A percentile compares a stretch with the other conserved stretches of the same genome.
phyloP scores from a whole-genome alignment of 2,113 vertebrate species.

The Pristiophorus japonicus region DNA sequence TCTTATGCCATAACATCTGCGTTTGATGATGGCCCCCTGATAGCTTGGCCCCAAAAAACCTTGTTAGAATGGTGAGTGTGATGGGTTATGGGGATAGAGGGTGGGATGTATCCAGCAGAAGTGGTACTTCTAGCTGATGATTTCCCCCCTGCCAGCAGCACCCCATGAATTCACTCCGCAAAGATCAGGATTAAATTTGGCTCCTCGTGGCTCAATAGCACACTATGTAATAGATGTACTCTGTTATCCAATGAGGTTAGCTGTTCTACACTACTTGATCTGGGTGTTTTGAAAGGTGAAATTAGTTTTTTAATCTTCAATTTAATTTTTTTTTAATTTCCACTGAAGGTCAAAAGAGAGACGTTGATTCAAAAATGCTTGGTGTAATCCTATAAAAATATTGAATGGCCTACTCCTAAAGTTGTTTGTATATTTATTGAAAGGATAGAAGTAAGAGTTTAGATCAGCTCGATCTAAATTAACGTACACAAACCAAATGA shows the following conservation, averaged over 20 bases:
- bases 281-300: background rate
- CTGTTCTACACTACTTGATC: background rate
- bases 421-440: background rate
- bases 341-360: background rate
- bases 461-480: background rate
- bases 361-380: background rate
- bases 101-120: background rate
- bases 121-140: background rate
- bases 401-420: background rate
- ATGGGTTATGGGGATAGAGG: background rate
- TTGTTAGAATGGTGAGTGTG: background rate
- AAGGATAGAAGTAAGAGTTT: no score
- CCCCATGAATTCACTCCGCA: background rate
- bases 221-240: background rate
- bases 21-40: background rate
- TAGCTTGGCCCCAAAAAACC: background rate
- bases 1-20: background rate
- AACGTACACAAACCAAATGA: background rate
- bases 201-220: background rate
- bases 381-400: background rate
- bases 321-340: background rate
- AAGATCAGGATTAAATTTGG: background rate
- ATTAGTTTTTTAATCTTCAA: background rate
- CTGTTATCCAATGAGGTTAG: background rate
- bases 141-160: background rate